Conservation (phyloP, 2,113 vertebrate species). For the Jaculus jaculus region DNA sequence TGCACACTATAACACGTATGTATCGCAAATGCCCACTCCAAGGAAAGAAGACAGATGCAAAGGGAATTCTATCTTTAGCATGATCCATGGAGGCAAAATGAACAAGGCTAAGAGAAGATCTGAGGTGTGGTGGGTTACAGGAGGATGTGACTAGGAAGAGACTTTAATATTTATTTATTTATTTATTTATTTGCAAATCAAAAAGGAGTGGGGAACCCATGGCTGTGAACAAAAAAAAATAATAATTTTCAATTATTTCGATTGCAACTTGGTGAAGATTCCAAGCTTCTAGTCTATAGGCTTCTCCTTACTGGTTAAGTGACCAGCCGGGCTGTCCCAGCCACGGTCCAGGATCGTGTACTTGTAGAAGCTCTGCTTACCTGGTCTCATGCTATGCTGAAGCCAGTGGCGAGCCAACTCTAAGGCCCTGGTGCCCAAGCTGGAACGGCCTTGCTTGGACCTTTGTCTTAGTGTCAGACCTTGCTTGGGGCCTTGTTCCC, state of each 20-base stretch:
- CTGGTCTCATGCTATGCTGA: background rate
- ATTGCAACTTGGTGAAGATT: background rate
- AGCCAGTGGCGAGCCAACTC: background rate
- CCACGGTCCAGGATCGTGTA: background rate
- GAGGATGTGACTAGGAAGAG: background rate
- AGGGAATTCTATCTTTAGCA: too few relatives aligned
- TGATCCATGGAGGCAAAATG: background rate
- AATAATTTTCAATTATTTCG: background rate
- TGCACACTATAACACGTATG: fast-evolving
- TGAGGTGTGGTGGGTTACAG: fast-evolving
- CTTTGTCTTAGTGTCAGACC: background rate
- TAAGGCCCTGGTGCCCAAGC: background rate
- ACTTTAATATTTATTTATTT: background rate
- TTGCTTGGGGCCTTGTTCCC: background rate
- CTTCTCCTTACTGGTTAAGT: background rate
- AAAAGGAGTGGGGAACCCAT: background rate
- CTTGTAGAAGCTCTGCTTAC: background rate
- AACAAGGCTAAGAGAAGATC: fast-evolving
- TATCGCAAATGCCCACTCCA: background rate
- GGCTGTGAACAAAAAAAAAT: background rate
- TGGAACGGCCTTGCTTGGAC: background rate
- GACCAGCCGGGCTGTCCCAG: fast-evolving
- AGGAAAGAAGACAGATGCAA: background rate
- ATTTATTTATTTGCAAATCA: background rate
- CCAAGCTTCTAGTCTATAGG: background rate